These are phyloP conservation scores for Protaetia brevitarsis DNA, from an alignment of 1,140 invertebrate species.

Conservation along the genomic window DNA sequence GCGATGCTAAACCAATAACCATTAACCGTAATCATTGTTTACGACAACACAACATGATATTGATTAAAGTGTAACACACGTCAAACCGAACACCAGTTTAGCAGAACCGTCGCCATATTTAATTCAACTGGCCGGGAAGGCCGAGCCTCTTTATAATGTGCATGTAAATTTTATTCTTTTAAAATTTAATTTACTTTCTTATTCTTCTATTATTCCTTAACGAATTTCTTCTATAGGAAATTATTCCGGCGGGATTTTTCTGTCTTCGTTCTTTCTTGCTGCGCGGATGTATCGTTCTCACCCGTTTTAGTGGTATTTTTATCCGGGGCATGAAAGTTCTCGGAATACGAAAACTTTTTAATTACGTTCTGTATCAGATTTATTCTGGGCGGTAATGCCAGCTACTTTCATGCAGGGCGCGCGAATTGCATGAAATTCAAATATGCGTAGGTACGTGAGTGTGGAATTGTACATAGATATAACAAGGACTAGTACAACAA, in stretches of 20 bases:
- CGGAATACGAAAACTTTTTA: slow-evolving; percentile 20
- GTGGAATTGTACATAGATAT: too few species aligned
- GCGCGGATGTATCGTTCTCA: too few species aligned
- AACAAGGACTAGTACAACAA: too few species aligned
- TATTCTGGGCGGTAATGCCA: too few species aligned
- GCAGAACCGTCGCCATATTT: slow-evolving; percentile 27
- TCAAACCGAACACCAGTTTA: slow-evolving; percentile 32
- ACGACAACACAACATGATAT: slow-evolving; percentile 38
- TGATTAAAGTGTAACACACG: slow-evolving; percentile 35
- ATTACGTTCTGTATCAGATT: slow-evolving; percentile 16
- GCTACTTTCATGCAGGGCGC: too few species aligned
- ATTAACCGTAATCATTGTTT: slow-evolving; percentile 39
- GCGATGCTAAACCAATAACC: slow-evolving; percentile 36
- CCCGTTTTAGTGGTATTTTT: too few species aligned
- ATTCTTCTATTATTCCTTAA: slow-evolving; percentile 33
- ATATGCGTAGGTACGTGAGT: too few species aligned
- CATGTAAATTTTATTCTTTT: slow-evolving; percentile 38
- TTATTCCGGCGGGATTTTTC: neutral
- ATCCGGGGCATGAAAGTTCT: too few species aligned
- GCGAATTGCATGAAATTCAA: too few species aligned
- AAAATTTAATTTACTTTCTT: slow-evolving; percentile 37
- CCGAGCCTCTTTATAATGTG: too few species aligned
- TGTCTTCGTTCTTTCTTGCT: neutral
- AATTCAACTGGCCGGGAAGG: slow-evolving; percentile 30
- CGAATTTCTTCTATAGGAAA: slow-evolving; percentile 7